These are phyloP conservation scores for Himalopsyche phryganea DNA, from an alignment of 1,140 invertebrate genomes.

Conservation along the genomic window DNA sequence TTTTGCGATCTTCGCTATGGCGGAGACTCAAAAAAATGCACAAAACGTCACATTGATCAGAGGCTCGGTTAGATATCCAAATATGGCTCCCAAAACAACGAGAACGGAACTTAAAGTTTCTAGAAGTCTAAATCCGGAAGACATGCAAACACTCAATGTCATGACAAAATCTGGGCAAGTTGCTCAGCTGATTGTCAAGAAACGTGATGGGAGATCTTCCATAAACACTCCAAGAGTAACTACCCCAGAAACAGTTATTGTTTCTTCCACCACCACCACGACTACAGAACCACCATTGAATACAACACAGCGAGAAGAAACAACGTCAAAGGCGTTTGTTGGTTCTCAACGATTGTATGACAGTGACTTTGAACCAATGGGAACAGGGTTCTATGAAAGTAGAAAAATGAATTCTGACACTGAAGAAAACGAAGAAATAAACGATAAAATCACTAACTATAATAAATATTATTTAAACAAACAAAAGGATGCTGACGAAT, in stretches of 20 bases:
- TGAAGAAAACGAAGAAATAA: constrained; percentile 16
- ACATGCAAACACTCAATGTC: constrained; percentile 71
- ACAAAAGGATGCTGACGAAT: constrained; percentile 44
- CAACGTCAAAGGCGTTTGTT: constrained; percentile 21
- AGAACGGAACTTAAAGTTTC: constrained; percentile 74
- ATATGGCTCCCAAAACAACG: constrained; percentile 49
- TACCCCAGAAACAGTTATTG: constrained; percentile 29
- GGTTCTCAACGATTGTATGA: constrained; percentile 26
- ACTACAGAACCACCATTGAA: constrained; percentile 25
- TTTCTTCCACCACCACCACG: constrained; percentile 39
- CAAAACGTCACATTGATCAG: constrained; percentile 13
- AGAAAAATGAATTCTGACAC: constrained; percentile 16
- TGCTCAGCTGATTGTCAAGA: constrained; percentile 74
- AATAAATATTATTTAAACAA: constrained; percentile 47
- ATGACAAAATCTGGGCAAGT: constrained; percentile 68
- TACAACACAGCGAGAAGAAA: constrained; percentile 21
- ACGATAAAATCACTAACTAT: constrained; percentile 40
- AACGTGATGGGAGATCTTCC: constrained; percentile 52
- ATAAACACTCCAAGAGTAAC: not conserved
- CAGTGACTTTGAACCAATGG: constrained; percentile 25
- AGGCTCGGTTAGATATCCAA: not conserved
- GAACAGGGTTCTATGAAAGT: constrained; percentile 7
- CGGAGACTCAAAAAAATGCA: constrained; percentile 6
- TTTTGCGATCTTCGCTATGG: not conserved
- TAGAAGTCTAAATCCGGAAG: constrained; percentile 68